Percentiles rank a stretch among this genome's conserved stretches.
phyloP scores from a whole-genome alignment of 1,140 invertebrate genomes.

The Drosophila ambigua region DNA sequence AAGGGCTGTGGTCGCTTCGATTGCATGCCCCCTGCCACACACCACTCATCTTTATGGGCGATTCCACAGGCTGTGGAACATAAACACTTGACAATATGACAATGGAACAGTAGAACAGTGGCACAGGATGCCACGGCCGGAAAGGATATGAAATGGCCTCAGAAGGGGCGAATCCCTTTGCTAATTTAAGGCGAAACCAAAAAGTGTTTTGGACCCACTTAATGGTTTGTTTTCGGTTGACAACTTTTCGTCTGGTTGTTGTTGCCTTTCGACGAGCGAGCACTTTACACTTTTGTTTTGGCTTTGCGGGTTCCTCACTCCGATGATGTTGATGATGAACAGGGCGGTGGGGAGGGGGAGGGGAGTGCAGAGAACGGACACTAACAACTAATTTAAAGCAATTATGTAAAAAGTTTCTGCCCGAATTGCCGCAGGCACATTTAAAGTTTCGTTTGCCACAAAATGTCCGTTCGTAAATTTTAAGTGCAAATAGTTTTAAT shows the following conservation, averaged over 20 bases:
- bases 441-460: slow-evolving; percentile 60
- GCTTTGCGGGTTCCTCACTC: slow-evolving; percentile 57
- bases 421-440: slow-evolving; percentile 40
- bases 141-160: slow-evolving; percentile 6
- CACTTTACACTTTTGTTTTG: slow-evolving; percentile 66
- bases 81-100: slow-evolving; percentile 79
- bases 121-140: too few relatives aligned
- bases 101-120: slow-evolving; percentile 5
- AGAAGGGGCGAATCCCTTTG: slow-evolving; percentile 25
- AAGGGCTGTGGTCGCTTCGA: not conserved
- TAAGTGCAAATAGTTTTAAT: slow-evolving; percentile 76
- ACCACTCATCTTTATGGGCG: slow-evolving; percentile 38
- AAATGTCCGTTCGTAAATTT: slow-evolving; percentile 62
- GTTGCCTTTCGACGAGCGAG: slow-evolving; percentile 17
- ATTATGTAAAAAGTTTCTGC: slow-evolving; percentile 76
- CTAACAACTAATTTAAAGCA: slow-evolving; percentile 82
- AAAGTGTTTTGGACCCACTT: slow-evolving; percentile 75
- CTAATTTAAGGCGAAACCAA: slow-evolving; percentile 61
- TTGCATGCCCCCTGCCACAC: not conserved
- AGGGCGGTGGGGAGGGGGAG: slow-evolving; percentile 1
- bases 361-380: slow-evolving; percentile 16
- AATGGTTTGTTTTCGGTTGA: slow-evolving; percentile 82
- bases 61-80: slow-evolving; percentile 22
- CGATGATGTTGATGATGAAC: not conserved
- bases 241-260: slow-evolving; percentile 62